Conservation (phyloP, 2,113 vertebrate genomes). For the Larimichthys crocea region DNA sequence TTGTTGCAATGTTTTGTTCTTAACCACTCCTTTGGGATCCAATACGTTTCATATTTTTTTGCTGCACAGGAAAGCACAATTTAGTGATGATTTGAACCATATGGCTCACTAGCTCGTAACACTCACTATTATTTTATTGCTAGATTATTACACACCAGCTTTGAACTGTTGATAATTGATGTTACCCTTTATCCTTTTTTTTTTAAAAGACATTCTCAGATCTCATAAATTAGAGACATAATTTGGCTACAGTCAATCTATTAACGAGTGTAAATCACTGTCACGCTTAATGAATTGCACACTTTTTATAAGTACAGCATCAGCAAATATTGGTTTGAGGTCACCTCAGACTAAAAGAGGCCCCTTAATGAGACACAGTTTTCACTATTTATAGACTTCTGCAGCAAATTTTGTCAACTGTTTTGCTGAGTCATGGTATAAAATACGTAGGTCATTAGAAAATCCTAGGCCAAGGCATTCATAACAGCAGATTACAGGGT, state of each 20-base stretch:
- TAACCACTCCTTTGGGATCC: not conserved
- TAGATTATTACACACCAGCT: not conserved
- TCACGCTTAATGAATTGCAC: not conserved
- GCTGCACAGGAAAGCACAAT: constrained; percentile 12
- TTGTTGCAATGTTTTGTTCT: not conserved
- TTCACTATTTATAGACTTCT: constrained; percentile 4
- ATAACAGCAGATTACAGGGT: constrained; percentile 15
- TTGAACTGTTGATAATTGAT: constrained; percentile 4
- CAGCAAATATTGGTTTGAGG: not conserved
- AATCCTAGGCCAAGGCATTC: not conserved
- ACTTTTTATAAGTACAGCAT: not conserved
- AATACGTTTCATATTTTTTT: not conserved
- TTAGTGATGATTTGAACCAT: constrained; percentile 26
- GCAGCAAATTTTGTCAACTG: not conserved
- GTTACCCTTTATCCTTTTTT: not conserved
- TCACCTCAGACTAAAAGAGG: not conserved
- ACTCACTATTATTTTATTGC: constrained; percentile 11
- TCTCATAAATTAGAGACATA: not conserved
- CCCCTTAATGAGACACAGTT: not conserved
- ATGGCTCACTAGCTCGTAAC: constrained; percentile 6
- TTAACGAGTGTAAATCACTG: not conserved
- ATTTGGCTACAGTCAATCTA: not conserved
- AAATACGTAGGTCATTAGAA: constrained; percentile 22
- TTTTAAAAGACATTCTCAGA: not conserved
- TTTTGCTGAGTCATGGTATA: constrained; percentile 5